phyloP scores from a whole-genome alignment of 1,140 invertebrate species.

The Drosophila littoralis region DNA sequence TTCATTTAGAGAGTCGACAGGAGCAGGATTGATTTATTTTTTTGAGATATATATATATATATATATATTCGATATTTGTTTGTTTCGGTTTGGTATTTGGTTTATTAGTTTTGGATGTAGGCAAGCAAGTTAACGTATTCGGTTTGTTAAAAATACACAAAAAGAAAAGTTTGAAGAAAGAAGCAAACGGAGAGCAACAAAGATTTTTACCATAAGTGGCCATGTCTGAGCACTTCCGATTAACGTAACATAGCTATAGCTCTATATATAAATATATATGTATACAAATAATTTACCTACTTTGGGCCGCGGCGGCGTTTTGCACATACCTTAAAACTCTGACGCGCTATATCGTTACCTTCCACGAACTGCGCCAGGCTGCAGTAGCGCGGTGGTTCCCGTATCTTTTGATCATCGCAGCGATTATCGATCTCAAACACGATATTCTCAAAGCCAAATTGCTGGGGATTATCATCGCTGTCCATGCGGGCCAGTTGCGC shows the following conservation, averaged over 20 bases:
- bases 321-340: slow-evolving; percentile 88
- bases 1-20: slow-evolving; percentile 53
- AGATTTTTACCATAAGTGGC: slow-evolving; percentile 77
- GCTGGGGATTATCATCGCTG: slow-evolving; percentile 85
- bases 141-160: slow-evolving; percentile 51
- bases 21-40: slow-evolving; percentile 45
- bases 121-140: slow-evolving; percentile 52
- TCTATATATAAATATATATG: slow-evolving; percentile 36
- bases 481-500: slow-evolving; percentile 69
- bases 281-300: slow-evolving; percentile 31
- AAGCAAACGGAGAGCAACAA: slow-evolving; percentile 81
- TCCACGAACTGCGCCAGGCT: slow-evolving; percentile 91
- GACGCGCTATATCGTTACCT: slow-evolving; percentile 91
- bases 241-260: slow-evolving; percentile 62
- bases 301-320: not conserved
- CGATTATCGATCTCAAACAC: slow-evolving; percentile 87
- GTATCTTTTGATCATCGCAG: slow-evolving; percentile 85
- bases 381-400: slow-evolving; percentile 87
- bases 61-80: slow-evolving; percentile 28
- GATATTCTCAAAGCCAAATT: slow-evolving; percentile 89
- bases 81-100: slow-evolving; percentile 39
- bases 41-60: slow-evolving; percentile 15
- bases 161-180: slow-evolving; percentile 69
- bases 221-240: slow-evolving; percentile 62
- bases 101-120: slow-evolving; percentile 38